Evolutionary conservation across 1,140 invertebrate species (phyloP).

Genomic region (Vollenhovia emeryi): DNA sequence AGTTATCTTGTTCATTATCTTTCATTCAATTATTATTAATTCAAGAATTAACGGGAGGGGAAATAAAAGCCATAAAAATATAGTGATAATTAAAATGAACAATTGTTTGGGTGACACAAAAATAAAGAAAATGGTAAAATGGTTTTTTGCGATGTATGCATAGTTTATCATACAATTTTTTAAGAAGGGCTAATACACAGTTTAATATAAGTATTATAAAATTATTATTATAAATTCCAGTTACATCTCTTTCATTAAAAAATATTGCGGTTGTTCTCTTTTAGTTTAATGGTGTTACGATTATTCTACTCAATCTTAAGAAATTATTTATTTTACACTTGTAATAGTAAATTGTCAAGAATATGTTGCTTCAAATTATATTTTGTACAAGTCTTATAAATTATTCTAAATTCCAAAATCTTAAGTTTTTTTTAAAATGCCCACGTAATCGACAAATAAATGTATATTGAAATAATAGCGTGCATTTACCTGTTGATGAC

Average conservation of each 20-base stretch:
- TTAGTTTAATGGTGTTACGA: not conserved
- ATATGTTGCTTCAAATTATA: not conserved
- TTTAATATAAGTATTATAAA: not conserved
- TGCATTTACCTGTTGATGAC: constrained; percentile 67
- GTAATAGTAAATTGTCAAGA: not conserved
- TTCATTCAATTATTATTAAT: not conserved
- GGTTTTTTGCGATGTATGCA: not conserved
- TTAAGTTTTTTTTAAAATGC: no score
- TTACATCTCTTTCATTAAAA: not conserved
- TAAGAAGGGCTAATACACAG: not conserved
- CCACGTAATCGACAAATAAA: not conserved
- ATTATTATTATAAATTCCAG: not conserved
- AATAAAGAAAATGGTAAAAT: not conserved
- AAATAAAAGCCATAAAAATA: not conserved
- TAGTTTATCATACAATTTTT: not conserved
- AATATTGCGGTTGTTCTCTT: not conserved
- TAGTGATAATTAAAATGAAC: not conserved
- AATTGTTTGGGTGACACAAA: not conserved
- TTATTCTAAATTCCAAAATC: not conserved
- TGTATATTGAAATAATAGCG: not conserved
- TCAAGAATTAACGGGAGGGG: not conserved
- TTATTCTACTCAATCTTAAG: no score
- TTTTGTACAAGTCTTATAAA: not conserved
- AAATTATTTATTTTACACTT: not conserved
- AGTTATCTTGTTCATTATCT: not conserved